Conservation (phyloP, 2,888 invertebrate genomes). For the Thelaira solivaga region DNA sequence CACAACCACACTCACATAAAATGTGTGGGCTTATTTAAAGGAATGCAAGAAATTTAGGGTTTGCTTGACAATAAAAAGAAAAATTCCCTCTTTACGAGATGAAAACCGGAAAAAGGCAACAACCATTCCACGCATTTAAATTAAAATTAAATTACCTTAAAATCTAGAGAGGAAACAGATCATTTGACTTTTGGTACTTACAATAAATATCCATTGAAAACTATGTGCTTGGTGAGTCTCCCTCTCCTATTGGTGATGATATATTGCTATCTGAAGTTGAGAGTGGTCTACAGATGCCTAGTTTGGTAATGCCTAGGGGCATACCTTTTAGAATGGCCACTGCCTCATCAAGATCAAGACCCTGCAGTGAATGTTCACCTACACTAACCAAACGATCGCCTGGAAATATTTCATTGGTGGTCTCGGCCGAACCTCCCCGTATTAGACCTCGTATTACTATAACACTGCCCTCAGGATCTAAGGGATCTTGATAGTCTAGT, state of each 20-base stretch:
- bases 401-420: constrained; percentile 94
- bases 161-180: not conserved
- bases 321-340: constrained; percentile 97
- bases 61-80: no score
- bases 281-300: constrained; percentile 92
- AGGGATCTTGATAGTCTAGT: constrained; percentile 97
- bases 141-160: constrained; percentile 13
- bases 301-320: constrained; percentile 90
- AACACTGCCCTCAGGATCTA: constrained; percentile 95
- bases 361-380: constrained; percentile 92
- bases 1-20: no score
- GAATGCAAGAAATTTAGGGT: no score
- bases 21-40: no score
- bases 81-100: no score
- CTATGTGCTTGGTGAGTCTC: constrained; percentile 76
- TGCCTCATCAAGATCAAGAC: constrained; percentile 95
- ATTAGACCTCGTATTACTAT: constrained; percentile 98
- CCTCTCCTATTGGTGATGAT: constrained; percentile 72
- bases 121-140: constrained; percentile 17
- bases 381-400: constrained; percentile 96
- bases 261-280: constrained; percentile 77
- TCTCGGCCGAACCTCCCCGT: constrained; percentile 98
- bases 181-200: constrained; percentile 67
- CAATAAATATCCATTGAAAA: constrained; percentile 69
- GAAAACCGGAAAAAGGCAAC: no score